Conservation (phyloP, 2,888 invertebrate species). For the Drosophila yooni region DNA sequence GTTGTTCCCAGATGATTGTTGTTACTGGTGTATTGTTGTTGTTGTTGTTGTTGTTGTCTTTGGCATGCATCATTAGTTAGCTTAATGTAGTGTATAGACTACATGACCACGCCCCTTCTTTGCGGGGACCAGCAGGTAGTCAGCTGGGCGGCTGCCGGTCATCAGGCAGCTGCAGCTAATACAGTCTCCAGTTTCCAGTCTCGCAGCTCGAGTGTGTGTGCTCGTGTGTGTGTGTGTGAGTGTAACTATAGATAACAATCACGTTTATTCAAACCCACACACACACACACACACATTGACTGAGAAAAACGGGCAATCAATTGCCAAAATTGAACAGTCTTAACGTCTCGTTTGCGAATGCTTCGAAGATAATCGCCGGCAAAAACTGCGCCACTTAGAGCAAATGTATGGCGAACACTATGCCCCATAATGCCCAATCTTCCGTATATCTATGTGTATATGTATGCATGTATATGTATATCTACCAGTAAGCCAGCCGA, state of each 20-base stretch:
- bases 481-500: neutral
- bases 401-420: constrained; percentile 32
- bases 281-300: constrained; percentile 9
- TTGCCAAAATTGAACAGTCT: constrained; percentile 77
- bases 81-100: constrained; percentile 70
- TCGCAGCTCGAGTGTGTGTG: neutral
- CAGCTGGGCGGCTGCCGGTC: constrained; percentile 54
- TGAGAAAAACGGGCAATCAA: constrained; percentile 73
- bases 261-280: constrained; percentile 31
- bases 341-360: constrained; percentile 67
- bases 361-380: constrained; percentile 69
- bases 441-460: neutral
- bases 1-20: constrained; percentile 38
- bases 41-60: constrained; percentile 34
- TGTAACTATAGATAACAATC: constrained; percentile 62
- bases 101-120: constrained; percentile 45
- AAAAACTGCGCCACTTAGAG: constrained; percentile 75
- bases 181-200: neutral
- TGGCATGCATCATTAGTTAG: constrained; percentile 79
- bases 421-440: constrained; percentile 8
- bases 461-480: neutral
- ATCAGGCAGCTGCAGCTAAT: constrained; percentile 47
- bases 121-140: constrained; percentile 33
- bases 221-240: constrained; percentile 6
- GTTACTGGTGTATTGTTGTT: constrained; percentile 18